A percentile compares a stretch with the other conserved stretches of the same genome.
phyloP scores from a whole-genome alignment of 2,113 vertebrate species.

The Psammodynastes pulverulentus region DNA sequence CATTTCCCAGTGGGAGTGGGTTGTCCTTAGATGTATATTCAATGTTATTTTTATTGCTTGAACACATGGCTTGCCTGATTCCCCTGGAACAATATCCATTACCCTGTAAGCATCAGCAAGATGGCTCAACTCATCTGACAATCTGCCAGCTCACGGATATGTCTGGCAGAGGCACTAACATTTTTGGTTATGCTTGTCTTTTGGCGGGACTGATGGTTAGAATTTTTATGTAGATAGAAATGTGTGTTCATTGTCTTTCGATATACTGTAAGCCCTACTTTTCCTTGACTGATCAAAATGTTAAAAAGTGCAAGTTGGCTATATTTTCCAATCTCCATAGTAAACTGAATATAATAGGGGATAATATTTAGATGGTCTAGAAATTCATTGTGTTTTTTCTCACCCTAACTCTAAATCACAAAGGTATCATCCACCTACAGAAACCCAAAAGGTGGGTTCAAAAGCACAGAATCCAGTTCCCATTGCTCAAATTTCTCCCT shows the following conservation, averaged over 20 bases:
- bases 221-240: not conserved
- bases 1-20: not conserved
- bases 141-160: not conserved
- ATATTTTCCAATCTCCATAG: not conserved
- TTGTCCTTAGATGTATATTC: not conserved
- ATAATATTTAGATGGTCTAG: not conserved
- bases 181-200: not conserved
- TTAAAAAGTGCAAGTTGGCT: not conserved
- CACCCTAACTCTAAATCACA: not conserved
- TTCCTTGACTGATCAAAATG: not conserved
- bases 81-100: not conserved
- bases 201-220: not conserved
- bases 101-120: not conserved
- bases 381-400: not conserved
- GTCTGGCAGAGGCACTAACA: not conserved
- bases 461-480: not conserved
- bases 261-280: not conserved
- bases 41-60: not conserved
- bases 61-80: not conserved
- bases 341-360: not conserved
- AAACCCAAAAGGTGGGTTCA: not conserved
- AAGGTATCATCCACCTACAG: not conserved
- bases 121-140: not conserved
- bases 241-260: not conserved
- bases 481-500: not conserved